Evolutionary conservation across 2,888 invertebrate species (phyloP), one percentile per base, ranked within the genome.

Genomic region (Deladenus siricidicola): DNA sequence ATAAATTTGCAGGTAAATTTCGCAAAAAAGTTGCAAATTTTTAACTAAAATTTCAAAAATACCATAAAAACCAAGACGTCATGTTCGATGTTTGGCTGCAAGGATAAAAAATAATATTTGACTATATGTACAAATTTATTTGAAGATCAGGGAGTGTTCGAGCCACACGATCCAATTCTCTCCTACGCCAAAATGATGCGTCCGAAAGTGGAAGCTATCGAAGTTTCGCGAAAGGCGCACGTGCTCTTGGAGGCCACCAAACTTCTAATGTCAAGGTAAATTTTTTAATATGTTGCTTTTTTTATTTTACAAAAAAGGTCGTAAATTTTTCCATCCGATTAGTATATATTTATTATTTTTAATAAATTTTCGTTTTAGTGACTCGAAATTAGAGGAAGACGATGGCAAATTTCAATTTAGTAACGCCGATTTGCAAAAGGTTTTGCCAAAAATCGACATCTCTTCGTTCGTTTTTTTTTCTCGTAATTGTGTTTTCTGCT

Each of bases 141-240:
- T n/a, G n/a, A n/a, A 71, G 65, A 71, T 43, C 72, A 71, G 56
- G 44, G 60, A 1, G 39, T 34, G 8, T 73, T 63, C 53, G 29
- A 64, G 28, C 42, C 53, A 19, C 70, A 70, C 30, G 71, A 72
- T 53, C 67, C 68, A 6, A 55, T 71, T 14, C 60, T 66, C 8
- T 62, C 70, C 14, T 70, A 73, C 53, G 70, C 67, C 21, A 68
- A 68, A 28, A 73, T 74, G 70, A 73, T 78, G 72, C 58, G 71
- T 17, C 68, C 77, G 4, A 74, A 73, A 45, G 60, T 56, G 44
- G 74, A 75, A 66, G 69, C 78, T 17, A 63, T 69, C 1, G 63
- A 64, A 42, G 65, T 75, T 28, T 68, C 72, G 0, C 64, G 66
- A 52, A 62, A 66, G 10, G 69, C 74, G 1, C 65, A 68, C 19